Base-by-base conservation (phyloP, 35 echinoderm and acorn worm species). In the Apostichopus parvimensis region DNA sequence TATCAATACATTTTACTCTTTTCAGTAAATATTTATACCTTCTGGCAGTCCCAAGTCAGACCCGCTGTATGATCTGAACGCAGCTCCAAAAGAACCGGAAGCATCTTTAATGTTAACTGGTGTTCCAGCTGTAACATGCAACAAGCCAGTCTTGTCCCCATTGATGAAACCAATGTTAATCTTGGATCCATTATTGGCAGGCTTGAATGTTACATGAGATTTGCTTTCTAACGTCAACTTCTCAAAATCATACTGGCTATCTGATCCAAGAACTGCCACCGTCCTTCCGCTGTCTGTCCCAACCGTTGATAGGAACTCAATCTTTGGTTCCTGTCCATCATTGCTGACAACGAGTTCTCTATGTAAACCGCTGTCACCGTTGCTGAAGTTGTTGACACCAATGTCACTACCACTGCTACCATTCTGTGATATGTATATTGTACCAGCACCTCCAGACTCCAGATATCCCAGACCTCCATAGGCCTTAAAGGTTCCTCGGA, bases 361-460 rank as follows among this genome's bases (percentile, higher is more conserved):
- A 12, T 93, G 53, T 5, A 91, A 91, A 57, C 60, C 79, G 53
- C 92, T 93, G 17, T 86, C 17, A 17, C 17, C 62, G 34, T 82
- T 72, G 64, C 86, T 66, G 28, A 34, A 1, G 28, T 2, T 34
- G 28, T 34, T 34, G 28, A 34, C 28, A 34, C 2, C 28, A 1
- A 34, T 34, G 28, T 34, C 28, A 34, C 28, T 34, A 34, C 28
- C 28, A 34, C 28, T 34, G 28, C 28, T 34, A 1, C 1, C 28
- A 1, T 34, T 34, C 18, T 91, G 87, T 53, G 93, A 90, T 62
- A 93, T 84, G 86, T 95, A 98, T n/a, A 98, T 92, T 26, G 96
- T 98, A 15, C 96, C 93, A 6, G 93, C 86, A 18, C 91, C 93
- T 13, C 96, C 94, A 53, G 77, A 18, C 70, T 95, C 96, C 18